Conservation (phyloP, 2,797 vertebrate genomes). For the Muscicapa striata region DNA sequence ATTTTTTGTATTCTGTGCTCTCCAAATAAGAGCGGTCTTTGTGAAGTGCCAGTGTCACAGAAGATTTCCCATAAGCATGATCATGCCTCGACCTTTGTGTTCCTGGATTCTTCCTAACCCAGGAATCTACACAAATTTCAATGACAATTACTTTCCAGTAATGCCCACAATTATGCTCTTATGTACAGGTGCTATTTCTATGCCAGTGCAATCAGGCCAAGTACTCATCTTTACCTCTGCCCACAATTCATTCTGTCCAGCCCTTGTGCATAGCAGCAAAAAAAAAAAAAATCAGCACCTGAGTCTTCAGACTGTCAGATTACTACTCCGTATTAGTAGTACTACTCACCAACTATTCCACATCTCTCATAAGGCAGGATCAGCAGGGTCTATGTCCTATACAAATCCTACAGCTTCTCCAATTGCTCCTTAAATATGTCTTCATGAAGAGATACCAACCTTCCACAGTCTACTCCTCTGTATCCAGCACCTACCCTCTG, state of each 20-base stretch:
- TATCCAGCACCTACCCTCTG: background rate
- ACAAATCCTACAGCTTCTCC: background rate
- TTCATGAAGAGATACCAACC: background rate
- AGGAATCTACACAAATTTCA: background rate
- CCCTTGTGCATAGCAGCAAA: background rate
- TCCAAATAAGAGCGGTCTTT: background rate
- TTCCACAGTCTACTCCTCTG: background rate
- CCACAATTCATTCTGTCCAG: background rate
- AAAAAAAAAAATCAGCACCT: background rate
- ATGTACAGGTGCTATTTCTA: background rate
- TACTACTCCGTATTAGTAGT: too few species aligned
- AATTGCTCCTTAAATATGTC: background rate
- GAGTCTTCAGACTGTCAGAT: background rate
- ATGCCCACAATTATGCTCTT: background rate
- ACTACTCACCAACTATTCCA: background rate
- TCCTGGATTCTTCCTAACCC: background rate
- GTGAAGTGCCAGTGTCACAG: background rate
- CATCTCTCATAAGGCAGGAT: background rate
- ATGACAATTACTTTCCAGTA: background rate
- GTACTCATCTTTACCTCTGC: background rate
- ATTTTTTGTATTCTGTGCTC: background rate
- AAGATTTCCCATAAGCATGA: background rate
- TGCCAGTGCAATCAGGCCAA: background rate
- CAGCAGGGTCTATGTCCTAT: background rate
- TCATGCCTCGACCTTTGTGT: background rate